Evolutionary conservation across 2,797 vertebrate genomes (phyloP).

Genomic region (Enteromius paludinosus): DNA sequence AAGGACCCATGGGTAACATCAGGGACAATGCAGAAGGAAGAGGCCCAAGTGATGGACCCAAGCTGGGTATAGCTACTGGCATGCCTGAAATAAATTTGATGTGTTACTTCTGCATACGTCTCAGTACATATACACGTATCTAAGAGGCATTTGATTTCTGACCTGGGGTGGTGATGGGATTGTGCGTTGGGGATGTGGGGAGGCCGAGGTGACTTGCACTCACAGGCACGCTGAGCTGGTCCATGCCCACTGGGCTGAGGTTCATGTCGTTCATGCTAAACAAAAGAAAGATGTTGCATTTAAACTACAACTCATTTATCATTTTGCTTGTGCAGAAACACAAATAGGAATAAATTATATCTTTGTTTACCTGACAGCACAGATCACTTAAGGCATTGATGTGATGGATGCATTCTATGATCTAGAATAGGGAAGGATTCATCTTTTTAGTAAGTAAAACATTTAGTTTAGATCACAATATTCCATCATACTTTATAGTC

Average conservation of each 20-base stretch:
- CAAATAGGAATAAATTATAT: background rate
- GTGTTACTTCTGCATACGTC: background rate
- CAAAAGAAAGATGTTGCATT: background rate
- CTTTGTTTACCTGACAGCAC: slow-evolving; percentile 41
- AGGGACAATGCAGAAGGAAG: slow-evolving; percentile 95
- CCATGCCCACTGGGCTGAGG: slow-evolving; percentile 96
- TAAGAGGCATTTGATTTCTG: slow-evolving; percentile 33
- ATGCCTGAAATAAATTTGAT: slow-evolving; percentile 79
- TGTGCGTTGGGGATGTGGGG: slow-evolving; percentile 93
- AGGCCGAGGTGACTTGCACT: slow-evolving; percentile 92
- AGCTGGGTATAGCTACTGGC: slow-evolving; percentile 95
- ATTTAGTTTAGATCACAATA: background rate
- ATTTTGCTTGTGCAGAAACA: background rate
- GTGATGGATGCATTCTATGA: slow-evolving; percentile 28
- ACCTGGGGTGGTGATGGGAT: slow-evolving; percentile 90
- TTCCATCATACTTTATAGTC: background rate
- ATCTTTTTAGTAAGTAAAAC: background rate
- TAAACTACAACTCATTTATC: too few species aligned
- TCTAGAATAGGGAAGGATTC: slow-evolving; percentile 3
- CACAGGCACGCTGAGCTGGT: slow-evolving; percentile 94
- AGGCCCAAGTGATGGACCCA: slow-evolving; percentile 92
- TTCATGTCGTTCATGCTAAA: slow-evolving; percentile 98
- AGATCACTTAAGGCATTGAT: slow-evolving; percentile 38
- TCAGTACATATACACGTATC: background rate
- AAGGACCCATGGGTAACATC: slow-evolving; percentile 96